Evolutionary conservation across 2,888 invertebrate genomes (phyloP), one percentile per base, ranked within the genome.

Genomic region (Pollenia amentaria): DNA sequence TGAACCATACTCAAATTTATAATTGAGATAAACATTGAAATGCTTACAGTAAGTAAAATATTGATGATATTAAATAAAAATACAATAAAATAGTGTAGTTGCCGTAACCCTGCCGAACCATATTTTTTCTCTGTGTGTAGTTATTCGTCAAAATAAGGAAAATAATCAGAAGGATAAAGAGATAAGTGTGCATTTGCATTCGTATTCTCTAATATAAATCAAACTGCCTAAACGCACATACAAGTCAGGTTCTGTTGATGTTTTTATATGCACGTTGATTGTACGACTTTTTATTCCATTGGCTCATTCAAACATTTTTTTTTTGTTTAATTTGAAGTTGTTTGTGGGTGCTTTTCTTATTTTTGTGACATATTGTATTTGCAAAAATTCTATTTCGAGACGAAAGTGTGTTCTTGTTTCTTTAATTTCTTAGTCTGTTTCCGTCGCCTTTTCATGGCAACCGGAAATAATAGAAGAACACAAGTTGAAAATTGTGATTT

Each of bases 401-500:
- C 44, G 44, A 44, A 81, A 18, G 62, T 79, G 40, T 46, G 46
- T 38, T n/a, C 38, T 53, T 46, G 38, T 64, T 40, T 70, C 0
- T 18, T 46, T 48, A 21, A 9, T 62, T 79, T 79, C 21, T 18
- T 14, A n/a, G n/a, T n/a, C 51, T 16, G 62, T 60, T 76, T 75
- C 46, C 55, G 18, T 48, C 67, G 75, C 46, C 48, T 51, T 73
- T 69, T 67, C 40, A 80, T 64, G 48, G 40, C 67, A 75, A 75
- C 55, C 79, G 79, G 86, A 86, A 76, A 72, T 76, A 83, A 67
- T 70, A 70, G 38, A 70, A 64, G 18, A 72, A 82, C 40, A 69
- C 60, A 62, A 81, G 73, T 82, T 82, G 78, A 53, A 82, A 70
- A 83, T 69, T 79, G 60, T 79, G 75, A 80, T 80, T 86, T 86